Evolutionary conservation across 2,888 invertebrate species (phyloP), one percentile per base, ranked within the genome.

Genomic region (Diploptera punctata): DNA sequence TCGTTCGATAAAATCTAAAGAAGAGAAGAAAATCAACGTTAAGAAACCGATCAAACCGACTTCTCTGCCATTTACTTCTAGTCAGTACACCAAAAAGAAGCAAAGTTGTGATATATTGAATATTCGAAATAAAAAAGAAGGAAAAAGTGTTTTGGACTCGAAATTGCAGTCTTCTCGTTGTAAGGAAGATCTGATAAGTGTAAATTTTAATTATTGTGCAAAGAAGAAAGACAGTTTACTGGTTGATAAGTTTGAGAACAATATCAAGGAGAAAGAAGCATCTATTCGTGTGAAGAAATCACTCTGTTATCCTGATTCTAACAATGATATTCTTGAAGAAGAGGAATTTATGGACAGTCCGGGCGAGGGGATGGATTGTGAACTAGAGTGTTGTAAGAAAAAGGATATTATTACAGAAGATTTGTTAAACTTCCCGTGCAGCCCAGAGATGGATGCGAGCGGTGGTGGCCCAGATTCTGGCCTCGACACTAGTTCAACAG

Each of bases 401-500:
- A 65, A 65, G 52, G 65, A 71, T 0, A 2, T 65, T 24, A 67
- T 13, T 31, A 4, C 62, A 16, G 70, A 70, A 26, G 67, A 73
- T 29, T 57, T 70, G 21, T 38, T 67, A n/a, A 67, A 49, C 16
- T 70, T 70, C 83, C 84, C 29, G 84, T 85, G 54, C 83, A 85
- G 79, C 73, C 82, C 80, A 26, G 84, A 81, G 79, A 85, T 85
- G 83, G 85, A 85, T 74, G 83, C 83, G 65, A 80, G 80, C 72
- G 81, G 82, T 75, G 83, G 82, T 38, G 81, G 84, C 73, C 84
- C 84, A 38, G 86, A 86, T 80, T 86, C 86, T 10, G 86, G 85
- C 13, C 77, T 85, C 75, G 86, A 86, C 76, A 85, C 83, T 71
- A 81, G 81, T 75, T 83, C 83, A 60, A 76, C 78, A 5, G 77